Base-by-base conservation (phyloP, 2,888 invertebrate species). In the Drosophila incognita region DNA sequence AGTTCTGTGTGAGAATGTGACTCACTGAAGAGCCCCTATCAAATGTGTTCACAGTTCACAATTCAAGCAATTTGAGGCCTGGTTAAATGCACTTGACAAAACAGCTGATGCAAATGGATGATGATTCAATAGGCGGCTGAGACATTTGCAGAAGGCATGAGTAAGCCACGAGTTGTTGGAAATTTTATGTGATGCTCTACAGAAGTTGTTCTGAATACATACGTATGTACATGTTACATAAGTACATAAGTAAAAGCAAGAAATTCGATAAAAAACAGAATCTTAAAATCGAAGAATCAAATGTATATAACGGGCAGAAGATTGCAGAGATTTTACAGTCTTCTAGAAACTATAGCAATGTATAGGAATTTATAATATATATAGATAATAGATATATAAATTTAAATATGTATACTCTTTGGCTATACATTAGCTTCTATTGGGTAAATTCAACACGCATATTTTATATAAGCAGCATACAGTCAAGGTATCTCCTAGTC, bases 31-130 rank as follows among this genome's bases (percentile, higher is more conserved):
- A 66, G 53, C 63, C 52, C 66, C 61, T 69, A 72, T 56, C 77
- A 86, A 79, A 72, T 83, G 74, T 69, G 51, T 65, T 63, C 61
- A 73, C 66, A 74, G 74, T 81, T 90, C 90, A 70, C 87, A 90
- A 46, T 7, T 46, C 46, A 75, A 90, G 72, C 75, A 86, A 83
- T 90, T 86, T 73, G 68, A 54, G 67, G 58, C 69, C 40, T 58
- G 49, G 54, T 40, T 54, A 56, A 62, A 59, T 59, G 21, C 53
- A 66, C 53, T 67, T 59, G 36, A 48, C 29, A 62, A 69, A 72
- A 69, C 72, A 81, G 61, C 68, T 76, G 74, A 76, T 69, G 69
- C 24, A 29, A 72, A 54, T 66, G 42, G 54, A 83, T 87, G 83
- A 88, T 89, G 83, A 82, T 65, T 88, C 83, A 82, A 65, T 71